These are phyloP conservation scores for Papio anubis DNA, from an alignment of 2,113 vertebrate genomes.

Conservation along the genomic window DNA sequence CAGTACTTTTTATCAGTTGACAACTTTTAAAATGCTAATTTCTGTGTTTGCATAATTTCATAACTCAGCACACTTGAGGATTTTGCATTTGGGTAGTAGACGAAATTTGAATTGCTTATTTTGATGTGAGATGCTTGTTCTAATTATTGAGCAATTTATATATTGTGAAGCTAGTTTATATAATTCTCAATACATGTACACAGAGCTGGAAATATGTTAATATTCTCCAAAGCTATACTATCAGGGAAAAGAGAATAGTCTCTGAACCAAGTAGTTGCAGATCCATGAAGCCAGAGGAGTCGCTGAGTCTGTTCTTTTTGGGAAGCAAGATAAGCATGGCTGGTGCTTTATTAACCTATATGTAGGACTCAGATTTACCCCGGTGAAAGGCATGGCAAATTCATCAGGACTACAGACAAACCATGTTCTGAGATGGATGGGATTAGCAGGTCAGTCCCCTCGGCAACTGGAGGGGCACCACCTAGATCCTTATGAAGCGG, in stretches of 20 bases:
- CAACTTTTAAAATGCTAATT: conserved; percentile 48
- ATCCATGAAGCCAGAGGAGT: background rate
- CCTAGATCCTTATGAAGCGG: conserved; percentile 21
- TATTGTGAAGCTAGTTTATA: background rate
- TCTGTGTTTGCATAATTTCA: conserved; percentile 43
- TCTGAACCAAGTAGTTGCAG: background rate
- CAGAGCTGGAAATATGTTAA: background rate
- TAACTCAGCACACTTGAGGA: conserved; percentile 2
- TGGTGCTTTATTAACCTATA: background rate
- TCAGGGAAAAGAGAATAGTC: conserved; percentile 14
- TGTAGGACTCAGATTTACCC: background rate
- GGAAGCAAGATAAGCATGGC: background rate
- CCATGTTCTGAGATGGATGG: background rate
- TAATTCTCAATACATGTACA: conserved; percentile 27
- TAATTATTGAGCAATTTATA: conserved; percentile 42
- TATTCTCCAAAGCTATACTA: background rate
- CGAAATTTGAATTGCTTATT: conserved; percentile 43
- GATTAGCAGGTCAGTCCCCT: conserved; percentile 35
- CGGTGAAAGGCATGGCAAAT: conserved; percentile 20
- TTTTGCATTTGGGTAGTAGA: background rate
- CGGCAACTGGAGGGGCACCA: conserved; percentile 24
- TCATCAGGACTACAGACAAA: conserved; percentile 48
- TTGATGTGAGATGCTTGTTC: conserved; percentile 42
- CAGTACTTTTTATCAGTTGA: conserved; percentile 6
- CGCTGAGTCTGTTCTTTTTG: background rate